Conservation (phyloP, 2,113 vertebrate genomes). For the Coturnix japonica region DNA sequence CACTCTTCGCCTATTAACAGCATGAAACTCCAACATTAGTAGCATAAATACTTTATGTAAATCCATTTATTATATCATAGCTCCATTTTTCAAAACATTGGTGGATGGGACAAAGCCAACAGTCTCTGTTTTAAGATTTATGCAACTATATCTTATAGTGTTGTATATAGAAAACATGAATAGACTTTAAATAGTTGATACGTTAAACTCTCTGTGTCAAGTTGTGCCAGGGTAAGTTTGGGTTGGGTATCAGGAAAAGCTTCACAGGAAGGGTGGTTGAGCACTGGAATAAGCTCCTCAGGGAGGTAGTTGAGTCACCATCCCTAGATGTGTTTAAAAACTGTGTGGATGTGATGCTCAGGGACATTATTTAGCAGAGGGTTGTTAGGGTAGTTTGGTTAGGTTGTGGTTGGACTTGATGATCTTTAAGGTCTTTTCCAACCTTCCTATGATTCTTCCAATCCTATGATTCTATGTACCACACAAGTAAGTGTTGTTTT, state of each 20-base stretch:
- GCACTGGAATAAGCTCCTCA: too few species aligned
- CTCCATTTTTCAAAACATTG: not conserved
- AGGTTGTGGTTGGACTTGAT: too few species aligned
- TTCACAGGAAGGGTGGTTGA: too few species aligned
- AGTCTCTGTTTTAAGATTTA: not conserved
- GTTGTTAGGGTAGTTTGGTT: too few species aligned
- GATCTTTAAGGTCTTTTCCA: too few species aligned
- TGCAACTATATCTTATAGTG: not conserved
- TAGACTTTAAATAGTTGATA: accelerated
- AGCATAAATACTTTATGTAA: not conserved
- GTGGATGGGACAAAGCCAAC: not conserved
- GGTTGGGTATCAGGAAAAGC: too few species aligned
- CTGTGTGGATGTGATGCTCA: too few species aligned
- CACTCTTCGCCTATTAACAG: not conserved
- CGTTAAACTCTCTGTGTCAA: not conserved
- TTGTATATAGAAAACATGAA: not conserved
- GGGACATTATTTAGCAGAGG: too few species aligned
- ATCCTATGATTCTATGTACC: not conserved
- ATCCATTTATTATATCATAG: not conserved
- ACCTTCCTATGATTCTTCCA: too few species aligned
- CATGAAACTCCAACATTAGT: not conserved
- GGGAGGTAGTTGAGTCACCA: too few species aligned
- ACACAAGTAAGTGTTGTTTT: not conserved
- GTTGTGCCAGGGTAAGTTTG: too few species aligned
- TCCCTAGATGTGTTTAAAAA: too few species aligned